These are phyloP conservation scores for Myoxocephalus aenaeus DNA, from an alignment of 2,797 vertebrate genomes.

Conservation along the genomic window DNA sequence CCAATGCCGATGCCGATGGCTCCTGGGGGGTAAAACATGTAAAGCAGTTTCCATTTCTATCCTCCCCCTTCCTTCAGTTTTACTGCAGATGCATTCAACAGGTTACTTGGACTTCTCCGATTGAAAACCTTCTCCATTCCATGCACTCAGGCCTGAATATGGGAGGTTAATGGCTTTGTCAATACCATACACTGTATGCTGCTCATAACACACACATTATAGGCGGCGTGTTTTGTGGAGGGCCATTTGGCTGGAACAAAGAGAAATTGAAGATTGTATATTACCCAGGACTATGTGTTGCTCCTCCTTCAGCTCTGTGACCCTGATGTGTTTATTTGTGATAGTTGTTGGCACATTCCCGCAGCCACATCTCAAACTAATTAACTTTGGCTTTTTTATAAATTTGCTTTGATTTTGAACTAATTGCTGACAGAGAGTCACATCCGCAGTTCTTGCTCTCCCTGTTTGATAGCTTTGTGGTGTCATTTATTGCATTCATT, in stretches of 20 bases:
- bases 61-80: conserved; percentile 34
- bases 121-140: conserved; percentile 46
- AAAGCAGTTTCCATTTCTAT: conserved; percentile 58
- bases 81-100: conserved; percentile 45
- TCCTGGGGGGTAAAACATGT: conserved; percentile 57
- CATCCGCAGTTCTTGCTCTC: not conserved
- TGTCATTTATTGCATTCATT: not conserved
- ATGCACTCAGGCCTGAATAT: conserved; percentile 27
- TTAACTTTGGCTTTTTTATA: conserved; percentile 18
- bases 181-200: conserved; percentile 13
- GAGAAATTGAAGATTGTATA: not conserved
- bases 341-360: not conserved
- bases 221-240: not conserved
- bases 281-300: not conserved
- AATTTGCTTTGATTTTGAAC: conserved; percentile 18
- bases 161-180: conserved; percentile 42
- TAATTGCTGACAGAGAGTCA: conserved; percentile 10
- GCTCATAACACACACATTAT: not conserved
- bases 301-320: not conserved
- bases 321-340: not conserved
- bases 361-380: conserved; percentile 1
- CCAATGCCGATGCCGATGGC: conserved; percentile 11
- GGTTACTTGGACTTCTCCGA: conserved; percentile 22
- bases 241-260: not conserved
- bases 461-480: not conserved